Conservation (phyloP, 2,888 invertebrate species). For the Atrina japonica region DNA sequence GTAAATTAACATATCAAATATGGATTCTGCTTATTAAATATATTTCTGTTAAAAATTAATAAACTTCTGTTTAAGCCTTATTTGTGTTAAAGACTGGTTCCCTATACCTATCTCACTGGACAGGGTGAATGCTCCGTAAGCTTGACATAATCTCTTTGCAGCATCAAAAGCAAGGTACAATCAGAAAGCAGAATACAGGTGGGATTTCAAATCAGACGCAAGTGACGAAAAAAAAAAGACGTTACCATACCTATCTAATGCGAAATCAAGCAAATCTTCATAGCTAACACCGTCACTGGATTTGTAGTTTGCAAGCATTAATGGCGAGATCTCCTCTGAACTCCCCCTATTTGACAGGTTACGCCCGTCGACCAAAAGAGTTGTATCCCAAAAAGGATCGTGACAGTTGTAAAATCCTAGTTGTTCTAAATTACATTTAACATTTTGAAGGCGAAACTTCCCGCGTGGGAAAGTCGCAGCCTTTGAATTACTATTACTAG, state of each 20-base stretch:
- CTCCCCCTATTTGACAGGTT: slow-evolving; percentile 54
- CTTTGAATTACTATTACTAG: slow-evolving; percentile 39
- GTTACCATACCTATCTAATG: slow-evolving; percentile 84
- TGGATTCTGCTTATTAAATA: no score
- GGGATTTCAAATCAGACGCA: background rate
- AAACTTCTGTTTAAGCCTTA: no score
- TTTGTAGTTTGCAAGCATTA: slow-evolving; percentile 79
- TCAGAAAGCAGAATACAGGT: slow-evolving; percentile 15
- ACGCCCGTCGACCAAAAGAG: slow-evolving; percentile 61
- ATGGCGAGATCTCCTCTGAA: slow-evolving; percentile 82
- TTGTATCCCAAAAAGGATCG: slow-evolving; percentile 77
- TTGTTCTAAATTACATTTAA: slow-evolving; percentile 71
- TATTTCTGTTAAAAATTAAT: no score
- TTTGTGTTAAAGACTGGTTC: no score
- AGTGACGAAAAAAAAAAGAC: slow-evolving; percentile 45
- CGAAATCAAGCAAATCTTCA: slow-evolving; percentile 94
- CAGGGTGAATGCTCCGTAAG: no score
- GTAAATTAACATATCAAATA: no score
- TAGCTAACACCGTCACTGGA: slow-evolving; percentile 90
- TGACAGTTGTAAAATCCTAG: slow-evolving; percentile 71
- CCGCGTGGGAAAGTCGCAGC: slow-evolving; percentile 64
- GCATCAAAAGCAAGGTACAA: background rate
- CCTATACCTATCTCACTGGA: no score
- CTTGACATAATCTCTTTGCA: no score
- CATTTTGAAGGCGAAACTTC: slow-evolving; percentile 66